phyloP scores from a whole-genome alignment of 2,888 invertebrate species.

The Lepas anatifera region DNA sequence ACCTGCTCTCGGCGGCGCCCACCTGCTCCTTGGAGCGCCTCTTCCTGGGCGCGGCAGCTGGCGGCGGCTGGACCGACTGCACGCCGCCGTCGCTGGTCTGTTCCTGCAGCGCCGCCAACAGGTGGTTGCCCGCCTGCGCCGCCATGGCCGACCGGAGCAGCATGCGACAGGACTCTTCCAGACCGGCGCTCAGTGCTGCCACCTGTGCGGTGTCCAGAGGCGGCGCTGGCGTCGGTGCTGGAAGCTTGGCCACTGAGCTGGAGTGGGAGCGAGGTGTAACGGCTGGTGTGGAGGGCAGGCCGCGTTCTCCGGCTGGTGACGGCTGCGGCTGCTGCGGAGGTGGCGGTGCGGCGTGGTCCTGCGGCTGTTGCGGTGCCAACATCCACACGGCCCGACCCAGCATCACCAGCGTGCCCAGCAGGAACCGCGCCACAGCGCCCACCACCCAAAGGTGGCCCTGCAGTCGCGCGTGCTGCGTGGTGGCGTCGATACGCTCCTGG shows the following conservation, averaged over 20 bases:
- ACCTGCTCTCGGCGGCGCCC: background rate
- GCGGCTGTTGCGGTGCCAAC: background rate
- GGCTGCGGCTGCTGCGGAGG: background rate
- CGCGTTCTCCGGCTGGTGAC: background rate
- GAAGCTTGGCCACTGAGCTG: background rate
- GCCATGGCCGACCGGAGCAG: background rate
- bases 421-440: background rate
- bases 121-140: background rate
- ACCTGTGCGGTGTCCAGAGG: background rate
- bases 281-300: too few species aligned
- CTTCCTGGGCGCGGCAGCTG: too few species aligned
- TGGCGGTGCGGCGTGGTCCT: too few species aligned
- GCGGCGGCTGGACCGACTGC: too few species aligned
- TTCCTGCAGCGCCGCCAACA: background rate
- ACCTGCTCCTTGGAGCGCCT: too few species aligned
- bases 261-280: too few species aligned
- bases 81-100: background rate
- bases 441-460: background rate
- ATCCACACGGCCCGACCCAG: background rate
- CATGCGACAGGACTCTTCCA: background rate
- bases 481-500: background rate
- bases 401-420: background rate
- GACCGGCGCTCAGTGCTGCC: background rate
- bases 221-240: background rate
- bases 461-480: background rate